Evolutionary conservation across 2,888 invertebrate species (phyloP).

Genomic region (Calliopum simillimum): DNA sequence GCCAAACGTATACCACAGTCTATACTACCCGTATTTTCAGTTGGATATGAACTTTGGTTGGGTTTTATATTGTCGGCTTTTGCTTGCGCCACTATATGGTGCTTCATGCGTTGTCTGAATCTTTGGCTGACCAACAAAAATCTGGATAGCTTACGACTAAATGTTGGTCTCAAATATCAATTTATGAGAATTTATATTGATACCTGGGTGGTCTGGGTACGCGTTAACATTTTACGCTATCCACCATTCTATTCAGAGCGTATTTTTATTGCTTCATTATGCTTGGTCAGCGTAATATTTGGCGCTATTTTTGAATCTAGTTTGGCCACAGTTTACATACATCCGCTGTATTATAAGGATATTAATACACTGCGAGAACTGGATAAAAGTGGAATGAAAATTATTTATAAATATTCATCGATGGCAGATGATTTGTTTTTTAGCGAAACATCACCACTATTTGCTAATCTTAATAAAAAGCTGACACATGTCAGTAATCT

Average conservation of each 20-base stretch:
- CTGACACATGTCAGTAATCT: conserved; percentile 52
- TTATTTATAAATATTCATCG: conserved; percentile 64
- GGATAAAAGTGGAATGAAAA: conserved; percentile 60
- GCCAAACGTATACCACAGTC: conserved; percentile 65
- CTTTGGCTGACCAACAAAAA: conserved; percentile 46
- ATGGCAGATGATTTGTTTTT: conserved; percentile 67
- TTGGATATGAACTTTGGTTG: conserved; percentile 63
- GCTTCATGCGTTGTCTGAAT: conserved; percentile 54
- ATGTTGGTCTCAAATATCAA: conserved; percentile 48
- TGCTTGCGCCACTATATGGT: conserved; percentile 56
- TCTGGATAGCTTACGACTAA: conserved; percentile 13
- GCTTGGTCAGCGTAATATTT: conserved; percentile 65
- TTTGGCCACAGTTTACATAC: conserved; percentile 66
- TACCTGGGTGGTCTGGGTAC: conserved; percentile 65
- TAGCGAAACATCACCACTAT: conserved; percentile 62
- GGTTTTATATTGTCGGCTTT: conserved; percentile 60
- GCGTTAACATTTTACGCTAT: conserved; percentile 58
- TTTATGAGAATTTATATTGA: conserved; percentile 58
- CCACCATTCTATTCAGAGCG: conserved; percentile 64
- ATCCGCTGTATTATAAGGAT: conserved; percentile 66
- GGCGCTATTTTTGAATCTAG: conserved; percentile 67
- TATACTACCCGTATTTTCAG: conserved; percentile 64
- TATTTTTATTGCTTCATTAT: conserved; percentile 62
- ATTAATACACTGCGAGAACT: conserved; percentile 65
- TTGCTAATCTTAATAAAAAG: conserved; percentile 60